Percentiles rank a stretch among this genome's conserved stretches.
Conservation (phyloP, 1,140 invertebrate genomes). For the Drosophila leontia region DNA sequence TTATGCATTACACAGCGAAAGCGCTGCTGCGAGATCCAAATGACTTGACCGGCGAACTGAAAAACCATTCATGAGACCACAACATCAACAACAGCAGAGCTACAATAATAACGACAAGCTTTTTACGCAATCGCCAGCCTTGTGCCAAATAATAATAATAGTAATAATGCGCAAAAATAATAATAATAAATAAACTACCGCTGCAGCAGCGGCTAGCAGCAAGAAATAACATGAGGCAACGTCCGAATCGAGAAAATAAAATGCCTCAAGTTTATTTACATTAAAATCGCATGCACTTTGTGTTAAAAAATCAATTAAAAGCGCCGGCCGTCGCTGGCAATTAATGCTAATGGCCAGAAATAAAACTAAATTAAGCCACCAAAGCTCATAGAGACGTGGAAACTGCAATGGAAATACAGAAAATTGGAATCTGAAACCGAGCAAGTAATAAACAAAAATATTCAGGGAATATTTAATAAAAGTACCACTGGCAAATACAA, state of each 20-base stretch:
- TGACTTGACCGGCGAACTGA: conserved; percentile 47
- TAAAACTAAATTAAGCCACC: conserved; percentile 57
- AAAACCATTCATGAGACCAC: conserved; percentile 61
- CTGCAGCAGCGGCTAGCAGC: conserved; percentile 6
- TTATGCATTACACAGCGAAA: conserved; percentile 69
- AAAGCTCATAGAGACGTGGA: conserved; percentile 1
- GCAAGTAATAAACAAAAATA: conserved; percentile 56
- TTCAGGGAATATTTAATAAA: conserved; percentile 30
- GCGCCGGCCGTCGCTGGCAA: conserved; percentile 56
- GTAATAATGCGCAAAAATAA: conserved; percentile 70
- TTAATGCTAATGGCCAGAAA: conserved; percentile 72
- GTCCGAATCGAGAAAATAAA: conserved; percentile 54
- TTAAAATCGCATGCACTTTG: conserved; percentile 66
- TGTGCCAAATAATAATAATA: conserved; percentile 79
- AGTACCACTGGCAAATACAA: background rate
- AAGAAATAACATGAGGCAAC: conserved; percentile 41
- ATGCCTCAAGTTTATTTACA: conserved; percentile 63
- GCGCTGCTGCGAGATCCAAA: conserved; percentile 35
- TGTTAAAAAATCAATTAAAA: conserved; percentile 77
- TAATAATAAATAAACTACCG: conserved; percentile 44
- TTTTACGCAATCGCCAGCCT: conserved; percentile 73
- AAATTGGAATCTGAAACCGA: conserved; percentile 2
- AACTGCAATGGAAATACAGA: conserved; percentile 43
- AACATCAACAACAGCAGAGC: conserved; percentile 30
- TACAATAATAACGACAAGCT: conserved; percentile 36